Base-by-base conservation (phyloP, 2,888 invertebrate species). In the Oegoconia quadripuncta region DNA sequence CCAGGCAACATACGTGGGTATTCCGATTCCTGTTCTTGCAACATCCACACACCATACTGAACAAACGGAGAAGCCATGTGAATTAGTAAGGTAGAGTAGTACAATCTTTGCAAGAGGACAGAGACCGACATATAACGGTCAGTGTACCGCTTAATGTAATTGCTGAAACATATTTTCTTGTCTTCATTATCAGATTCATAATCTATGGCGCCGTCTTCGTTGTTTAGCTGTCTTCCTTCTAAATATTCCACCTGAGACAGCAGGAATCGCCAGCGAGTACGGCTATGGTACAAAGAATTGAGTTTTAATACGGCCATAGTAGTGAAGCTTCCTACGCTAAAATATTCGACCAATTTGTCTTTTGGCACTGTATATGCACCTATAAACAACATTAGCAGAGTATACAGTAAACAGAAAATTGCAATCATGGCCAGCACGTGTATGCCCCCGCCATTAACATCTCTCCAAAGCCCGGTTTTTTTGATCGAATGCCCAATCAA, bases 1-100 rank as follows among this genome's bases (percentile, higher is more conserved):
- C 55, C 53, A 0, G 78, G 80, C 9, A 84, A 46, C 28, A 83
- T 67, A 35, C 82, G 83, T 0, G 78, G 79, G 37, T 61, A 64
- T 0, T 20, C 41, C 3, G 37, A 37, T 3, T 34, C 44, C n/a
- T 42, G 40, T 1, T 51, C 63, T 2, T 52, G 46, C 1, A 55
- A 17, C 14, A 42, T 48, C 14, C 52, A 44, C 2, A 73, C 36
- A 0, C 42, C 50, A 36, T 64, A 59, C 44, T 82, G 78, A n/a
- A 64, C 44, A 44, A 79, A 81, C 0, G 83, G 81, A 1, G 78
- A 66, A 0, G 64, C 9, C 9, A 76, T 59, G 28, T 64, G 80
- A 3, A 81, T 55, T 0, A 64, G 13, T 0, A 44, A 56, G 0
- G 82, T 78, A 12, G 63, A 64, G 5, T 40, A 41, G 39, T 83